phyloP scores from a whole-genome alignment of 2,888 invertebrate species.

The Schizaphis graminum region DNA sequence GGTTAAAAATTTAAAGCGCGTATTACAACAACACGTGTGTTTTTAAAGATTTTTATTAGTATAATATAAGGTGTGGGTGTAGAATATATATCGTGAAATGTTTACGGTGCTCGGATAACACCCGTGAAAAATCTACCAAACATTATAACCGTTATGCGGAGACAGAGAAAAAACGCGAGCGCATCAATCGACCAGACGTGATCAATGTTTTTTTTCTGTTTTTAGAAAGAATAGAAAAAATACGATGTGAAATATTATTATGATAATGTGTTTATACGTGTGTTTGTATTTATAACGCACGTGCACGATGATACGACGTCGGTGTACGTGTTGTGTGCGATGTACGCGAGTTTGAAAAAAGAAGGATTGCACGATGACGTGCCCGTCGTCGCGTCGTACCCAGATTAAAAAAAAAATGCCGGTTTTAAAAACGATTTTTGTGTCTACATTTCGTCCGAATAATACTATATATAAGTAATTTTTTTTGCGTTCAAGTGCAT shows the following conservation, averaged over 20 bases:
- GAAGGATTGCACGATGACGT: neutral
- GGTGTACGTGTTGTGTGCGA: neutral
- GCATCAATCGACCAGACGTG: neutral
- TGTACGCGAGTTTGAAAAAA: neutral
- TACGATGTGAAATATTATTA: neutral
- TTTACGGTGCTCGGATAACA: neutral
- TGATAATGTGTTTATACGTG: neutral
- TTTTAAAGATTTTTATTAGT: neutral
- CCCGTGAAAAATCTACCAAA: neutral
- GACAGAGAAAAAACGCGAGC: neutral
- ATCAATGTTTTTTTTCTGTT: slow-evolving; percentile 32
- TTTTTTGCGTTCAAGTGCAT: neutral
- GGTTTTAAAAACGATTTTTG: neutral
- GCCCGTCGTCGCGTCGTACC: neutral
- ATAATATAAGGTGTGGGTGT: neutral
- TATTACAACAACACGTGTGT: neutral
- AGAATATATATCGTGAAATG: neutral
- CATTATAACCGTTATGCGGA: neutral
- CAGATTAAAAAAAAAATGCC: neutral
- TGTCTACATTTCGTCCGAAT: neutral
- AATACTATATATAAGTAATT: neutral
- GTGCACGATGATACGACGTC: neutral
- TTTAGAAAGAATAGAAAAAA: neutral
- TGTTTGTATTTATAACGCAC: neutral
- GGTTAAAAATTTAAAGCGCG: neutral